A percentile compares a stretch with the other conserved stretches of the same genome.
phyloP scores from a whole-genome alignment of 2,888 invertebrate genomes.

The Zeuzera pyrina region DNA sequence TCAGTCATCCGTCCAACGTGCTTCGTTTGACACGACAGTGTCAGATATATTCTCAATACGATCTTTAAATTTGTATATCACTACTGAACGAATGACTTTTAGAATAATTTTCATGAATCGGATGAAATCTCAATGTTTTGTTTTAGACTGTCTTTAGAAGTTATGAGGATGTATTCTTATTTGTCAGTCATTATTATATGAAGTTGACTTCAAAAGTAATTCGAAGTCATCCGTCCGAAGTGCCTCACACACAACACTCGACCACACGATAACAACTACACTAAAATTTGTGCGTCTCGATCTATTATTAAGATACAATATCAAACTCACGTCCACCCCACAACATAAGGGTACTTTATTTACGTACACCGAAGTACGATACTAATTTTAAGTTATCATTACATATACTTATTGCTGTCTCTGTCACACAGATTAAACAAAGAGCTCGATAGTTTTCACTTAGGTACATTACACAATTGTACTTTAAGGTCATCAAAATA shows the following conservation, averaged over 20 bases:
- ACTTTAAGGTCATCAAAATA: conserved; percentile 20
- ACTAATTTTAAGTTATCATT: conserved; percentile 33
- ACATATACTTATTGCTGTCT: conserved; percentile 63
- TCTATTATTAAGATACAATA: conserved; percentile 43
- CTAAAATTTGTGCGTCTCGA: conserved; percentile 69
- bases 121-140: too few species aligned
- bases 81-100: too few species aligned
- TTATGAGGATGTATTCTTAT: too few species aligned
- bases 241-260: conserved; percentile 22
- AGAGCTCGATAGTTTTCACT: conserved; percentile 62
- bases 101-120: too few species aligned
- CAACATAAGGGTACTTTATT: conserved; percentile 21
- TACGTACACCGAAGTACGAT: conserved; percentile 18
- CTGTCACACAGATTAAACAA: conserved; percentile 62
- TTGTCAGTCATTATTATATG: too few species aligned
- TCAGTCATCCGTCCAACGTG: too few species aligned
- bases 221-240: neutral
- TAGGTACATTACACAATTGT: conserved; percentile 38
- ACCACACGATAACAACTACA: conserved; percentile 39
- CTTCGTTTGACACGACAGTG: too few species aligned
- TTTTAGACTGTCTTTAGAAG: too few species aligned
- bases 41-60: too few species aligned
- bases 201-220: too few species aligned
- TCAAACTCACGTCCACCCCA: conserved; percentile 12
- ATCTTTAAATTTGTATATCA: too few species aligned